These are phyloP conservation scores for Lepidotrigona ventralis DNA, from an alignment of 1,140 invertebrate species.

Conservation along the genomic window DNA sequence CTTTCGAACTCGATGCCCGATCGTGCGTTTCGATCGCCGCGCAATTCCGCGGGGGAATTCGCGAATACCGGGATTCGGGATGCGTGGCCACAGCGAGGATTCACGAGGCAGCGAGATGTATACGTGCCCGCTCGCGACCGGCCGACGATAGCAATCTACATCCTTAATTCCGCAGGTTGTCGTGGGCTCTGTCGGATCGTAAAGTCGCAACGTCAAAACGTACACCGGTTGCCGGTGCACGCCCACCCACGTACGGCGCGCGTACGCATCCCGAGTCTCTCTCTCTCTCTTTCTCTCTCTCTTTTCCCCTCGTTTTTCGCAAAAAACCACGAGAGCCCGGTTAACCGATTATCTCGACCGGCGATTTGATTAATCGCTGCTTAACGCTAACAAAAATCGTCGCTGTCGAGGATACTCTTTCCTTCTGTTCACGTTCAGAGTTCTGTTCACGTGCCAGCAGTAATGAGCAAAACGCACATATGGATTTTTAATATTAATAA, in stretches of 20 bases:
- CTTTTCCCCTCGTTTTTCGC: background rate
- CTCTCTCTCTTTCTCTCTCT: no score
- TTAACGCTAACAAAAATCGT: background rate
- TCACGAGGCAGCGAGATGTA: slow-evolving; percentile 35
- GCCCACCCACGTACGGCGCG: slow-evolving; percentile 56
- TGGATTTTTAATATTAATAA: no score
- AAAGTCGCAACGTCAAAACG: slow-evolving; percentile 69
- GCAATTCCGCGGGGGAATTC: slow-evolving; percentile 43
- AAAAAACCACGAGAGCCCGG: background rate
- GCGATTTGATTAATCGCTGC: background rate
- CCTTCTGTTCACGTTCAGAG: background rate
- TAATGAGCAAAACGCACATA: no score
- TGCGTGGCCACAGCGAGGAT: slow-evolving; percentile 34
- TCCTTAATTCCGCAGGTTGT: slow-evolving; percentile 69
- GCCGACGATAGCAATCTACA: slow-evolving; percentile 68
- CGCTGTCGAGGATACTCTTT: background rate
- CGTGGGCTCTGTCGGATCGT: slow-evolving; percentile 57
- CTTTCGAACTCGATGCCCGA: slow-evolving; percentile 56
- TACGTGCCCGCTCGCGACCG: slow-evolving; percentile 28
- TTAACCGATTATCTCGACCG: slow-evolving; percentile 2
- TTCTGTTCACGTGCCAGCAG: no score
- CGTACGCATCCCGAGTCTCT: background rate
- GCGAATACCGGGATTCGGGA: slow-evolving; percentile 49
- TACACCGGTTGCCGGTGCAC: slow-evolving; percentile 51
- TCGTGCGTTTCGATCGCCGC: slow-evolving; percentile 30